Evolutionary conservation across 2,888 invertebrate genomes (phyloP).

Genomic region (Tuta absoluta): DNA sequence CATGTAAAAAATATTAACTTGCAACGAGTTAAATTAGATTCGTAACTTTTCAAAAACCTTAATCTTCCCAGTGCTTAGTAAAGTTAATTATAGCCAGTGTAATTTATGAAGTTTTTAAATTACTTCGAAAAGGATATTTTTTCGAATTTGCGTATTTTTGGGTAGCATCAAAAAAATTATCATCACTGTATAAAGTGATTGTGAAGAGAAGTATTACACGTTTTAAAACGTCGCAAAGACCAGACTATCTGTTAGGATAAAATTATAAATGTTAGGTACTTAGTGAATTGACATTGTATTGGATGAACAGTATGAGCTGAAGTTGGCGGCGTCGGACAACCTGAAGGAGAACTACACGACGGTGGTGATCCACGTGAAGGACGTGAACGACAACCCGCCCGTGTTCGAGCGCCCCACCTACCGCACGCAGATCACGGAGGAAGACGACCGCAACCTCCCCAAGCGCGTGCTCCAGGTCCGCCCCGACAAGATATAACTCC

Average conservation of each 20-base stretch:
- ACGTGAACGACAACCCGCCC: conserved; percentile 99
- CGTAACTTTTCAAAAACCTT: conserved; percentile 21
- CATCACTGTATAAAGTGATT: not conserved
- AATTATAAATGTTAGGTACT: not conserved
- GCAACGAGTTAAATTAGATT: conserved; percentile 16
- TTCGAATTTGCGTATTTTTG: conserved; percentile 4
- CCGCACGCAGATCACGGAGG: conserved; percentile 97
- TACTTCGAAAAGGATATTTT: conserved; percentile 19
- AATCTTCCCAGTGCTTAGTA: conserved; percentile 37
- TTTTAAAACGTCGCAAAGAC: too few relatives aligned
- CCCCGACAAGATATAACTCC: conserved; percentile 77
- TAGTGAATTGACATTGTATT: conserved; percentile 5
- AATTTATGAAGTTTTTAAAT: conserved; percentile 38
- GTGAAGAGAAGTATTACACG: not conserved
- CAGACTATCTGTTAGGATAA: too few relatives aligned
- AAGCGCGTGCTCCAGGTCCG: conserved; percentile 94
- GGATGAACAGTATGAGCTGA: conserved; percentile 90
- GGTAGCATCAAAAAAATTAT: not conserved
- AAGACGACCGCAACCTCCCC: conserved; percentile 96
- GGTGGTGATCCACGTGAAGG: conserved; percentile 97
- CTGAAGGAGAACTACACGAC: conserved; percentile 98
- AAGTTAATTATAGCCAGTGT: conserved; percentile 54
- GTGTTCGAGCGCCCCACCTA: conserved; percentile 97
- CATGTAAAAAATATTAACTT: not conserved
- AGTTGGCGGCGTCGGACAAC: conserved; percentile 97